Percentiles rank a stretch among this genome's conserved stretches.
phyloP scores from a whole-genome alignment of 2,113 vertebrate species.

The Ageneiosus marmoratus region DNA sequence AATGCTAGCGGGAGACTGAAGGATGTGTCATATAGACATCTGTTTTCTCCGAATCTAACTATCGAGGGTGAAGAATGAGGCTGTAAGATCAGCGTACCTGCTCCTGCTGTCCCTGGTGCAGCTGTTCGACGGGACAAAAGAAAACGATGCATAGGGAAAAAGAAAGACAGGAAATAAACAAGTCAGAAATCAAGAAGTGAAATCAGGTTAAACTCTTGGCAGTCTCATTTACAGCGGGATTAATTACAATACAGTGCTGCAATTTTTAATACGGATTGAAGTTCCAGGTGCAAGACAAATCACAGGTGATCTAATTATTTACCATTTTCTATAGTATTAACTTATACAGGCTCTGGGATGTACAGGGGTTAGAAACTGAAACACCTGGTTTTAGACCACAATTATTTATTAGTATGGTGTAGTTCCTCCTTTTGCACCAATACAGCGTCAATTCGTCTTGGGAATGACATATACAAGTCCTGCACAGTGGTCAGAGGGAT shows the following conservation, averaged over 20 bases:
- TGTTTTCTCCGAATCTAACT: conserved; percentile 16
- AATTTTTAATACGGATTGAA: neutral
- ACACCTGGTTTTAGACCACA: too few species aligned
- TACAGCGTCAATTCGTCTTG: too few species aligned
- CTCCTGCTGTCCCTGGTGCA: conserved; percentile 26
- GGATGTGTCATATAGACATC: conserved; percentile 12
- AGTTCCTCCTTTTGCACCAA: too few species aligned
- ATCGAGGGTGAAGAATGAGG: conserved; percentile 18
- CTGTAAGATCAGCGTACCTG: conserved; percentile 47
- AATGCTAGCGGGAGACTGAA: conserved; percentile 5
- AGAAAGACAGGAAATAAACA: neutral
- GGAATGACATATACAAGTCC: too few species aligned
- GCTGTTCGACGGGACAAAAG: neutral
- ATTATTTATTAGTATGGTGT: too few species aligned
- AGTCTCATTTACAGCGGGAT: neutral
- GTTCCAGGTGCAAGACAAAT: neutral
- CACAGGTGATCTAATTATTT: too few species aligned
- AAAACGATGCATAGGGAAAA: neutral
- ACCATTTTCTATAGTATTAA: too few species aligned
- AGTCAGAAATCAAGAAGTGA: neutral
- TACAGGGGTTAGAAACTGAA: too few species aligned
- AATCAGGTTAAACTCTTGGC: neutral
- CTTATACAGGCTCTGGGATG: too few species aligned
- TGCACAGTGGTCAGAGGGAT: too few species aligned
- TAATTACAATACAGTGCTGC: neutral